Percentiles rank a stretch among this genome's conserved stretches.
These are phyloP conservation scores for Tribolium madens DNA, from an alignment of 1,140 invertebrate genomes.

Conservation along the genomic window DNA sequence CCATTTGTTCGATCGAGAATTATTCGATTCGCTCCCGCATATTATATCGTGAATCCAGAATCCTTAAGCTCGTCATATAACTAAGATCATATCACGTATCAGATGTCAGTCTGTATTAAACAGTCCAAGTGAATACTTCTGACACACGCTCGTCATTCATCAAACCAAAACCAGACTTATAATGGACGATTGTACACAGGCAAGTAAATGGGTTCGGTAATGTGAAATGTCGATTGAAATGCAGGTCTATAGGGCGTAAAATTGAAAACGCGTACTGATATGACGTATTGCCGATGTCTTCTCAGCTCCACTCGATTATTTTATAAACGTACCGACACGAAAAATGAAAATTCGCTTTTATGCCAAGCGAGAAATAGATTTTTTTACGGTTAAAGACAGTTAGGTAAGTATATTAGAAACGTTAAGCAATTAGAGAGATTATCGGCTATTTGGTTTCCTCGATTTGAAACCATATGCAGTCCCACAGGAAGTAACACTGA, in stretches of 20 bases:
- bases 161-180: constrained; percentile 22
- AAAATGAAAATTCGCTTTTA: background rate
- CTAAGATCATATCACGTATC: constrained; percentile 44
- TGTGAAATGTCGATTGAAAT: constrained; percentile 47
- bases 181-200: constrained; percentile 37
- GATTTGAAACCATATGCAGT: background rate
- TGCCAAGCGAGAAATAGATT: background rate
- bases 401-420: background rate
- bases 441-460: background rate
- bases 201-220: constrained; percentile 43
- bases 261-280: constrained; percentile 53
- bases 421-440: background rate
- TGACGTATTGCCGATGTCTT: constrained; percentile 50
- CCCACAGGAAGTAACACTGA: background rate
- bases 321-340: background rate
- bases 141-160: constrained; percentile 30
- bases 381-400: background rate
- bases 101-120: constrained; percentile 45
- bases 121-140: constrained; percentile 29
- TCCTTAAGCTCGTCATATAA: constrained; percentile 13
- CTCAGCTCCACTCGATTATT: background rate
- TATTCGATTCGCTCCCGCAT: background rate
- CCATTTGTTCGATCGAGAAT: background rate
- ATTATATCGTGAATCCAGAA: constrained; percentile 39
- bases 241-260: constrained; percentile 52